These are phyloP conservation scores for Protomyctophum bolini DNA, from an alignment of 2,113 vertebrate species.

Conservation along the genomic window DNA sequence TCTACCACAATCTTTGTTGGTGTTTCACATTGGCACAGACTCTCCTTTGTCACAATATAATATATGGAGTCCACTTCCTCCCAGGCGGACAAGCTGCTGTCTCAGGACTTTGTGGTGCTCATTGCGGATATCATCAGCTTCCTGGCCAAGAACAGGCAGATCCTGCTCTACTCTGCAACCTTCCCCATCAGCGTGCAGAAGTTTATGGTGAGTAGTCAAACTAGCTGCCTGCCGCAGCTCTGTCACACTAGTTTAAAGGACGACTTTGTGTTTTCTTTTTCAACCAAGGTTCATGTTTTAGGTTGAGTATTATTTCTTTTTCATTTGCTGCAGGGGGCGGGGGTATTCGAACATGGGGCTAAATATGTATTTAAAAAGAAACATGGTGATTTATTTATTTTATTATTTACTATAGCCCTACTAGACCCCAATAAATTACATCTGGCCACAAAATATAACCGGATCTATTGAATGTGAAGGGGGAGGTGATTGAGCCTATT, in stretches of 20 bases:
- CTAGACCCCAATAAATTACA: no score
- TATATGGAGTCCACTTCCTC: background rate
- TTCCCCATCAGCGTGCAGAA: constrained; percentile 84
- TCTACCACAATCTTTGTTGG: background rate
- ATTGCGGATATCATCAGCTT: constrained; percentile 84
- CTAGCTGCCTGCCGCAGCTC: constrained; percentile 9
- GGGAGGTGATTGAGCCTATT: no score
- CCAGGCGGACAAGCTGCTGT: constrained; percentile 84
- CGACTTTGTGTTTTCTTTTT: no score
- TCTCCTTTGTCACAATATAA: background rate
- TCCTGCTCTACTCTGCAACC: constrained; percentile 84
- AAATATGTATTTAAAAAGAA: no score
- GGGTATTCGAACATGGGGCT: no score
- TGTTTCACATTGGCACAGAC: background rate
- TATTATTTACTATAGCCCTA: no score
- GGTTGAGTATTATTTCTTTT: no score
- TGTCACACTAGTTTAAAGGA: constrained; percentile 1
- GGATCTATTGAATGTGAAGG: no score
- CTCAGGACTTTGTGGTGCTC: constrained; percentile 83
- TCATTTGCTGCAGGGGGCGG: no score
- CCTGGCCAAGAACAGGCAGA: constrained; percentile 81
- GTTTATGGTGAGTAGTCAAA: constrained; percentile 78
- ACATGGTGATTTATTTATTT: no score
- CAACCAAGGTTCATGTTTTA: no score
- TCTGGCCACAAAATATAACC: no score